Percentiles rank a stretch among this genome's conserved stretches.
Conservation (phyloP, 2,797 vertebrate species). For the Moxostoma hubbsi region DNA sequence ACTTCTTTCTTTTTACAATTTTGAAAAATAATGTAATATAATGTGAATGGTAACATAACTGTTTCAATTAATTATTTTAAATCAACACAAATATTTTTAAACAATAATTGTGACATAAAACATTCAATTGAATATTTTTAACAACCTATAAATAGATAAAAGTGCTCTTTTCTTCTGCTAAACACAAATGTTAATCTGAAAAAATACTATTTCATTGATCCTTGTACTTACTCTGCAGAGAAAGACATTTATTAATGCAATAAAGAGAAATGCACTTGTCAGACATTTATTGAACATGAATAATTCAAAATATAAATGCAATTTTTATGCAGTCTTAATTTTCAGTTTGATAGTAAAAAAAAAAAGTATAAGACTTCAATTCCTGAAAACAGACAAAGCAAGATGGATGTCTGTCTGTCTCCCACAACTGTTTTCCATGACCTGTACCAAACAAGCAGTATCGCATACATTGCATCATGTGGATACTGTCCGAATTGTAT, state of each 20-base stretch:
- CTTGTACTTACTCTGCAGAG: not conserved
- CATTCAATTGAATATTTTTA: not conserved
- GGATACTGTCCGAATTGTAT: not conserved
- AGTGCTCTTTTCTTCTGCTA: not conserved
- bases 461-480: not conserved
- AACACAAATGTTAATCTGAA: not conserved
- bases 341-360: constrained; percentile 77
- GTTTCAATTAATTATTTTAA: not conserved
- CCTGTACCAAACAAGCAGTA: constrained; percentile 1
- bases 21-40: too few species aligned
- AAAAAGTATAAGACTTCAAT: constrained; percentile 35
- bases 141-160: too few species aligned
- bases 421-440: constrained; percentile 28
- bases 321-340: constrained; percentile 77
- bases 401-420: constrained; percentile 25
- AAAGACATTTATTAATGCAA: not conserved
- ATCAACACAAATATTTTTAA: not conserved
- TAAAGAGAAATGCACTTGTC: too few species aligned
- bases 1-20: too few species aligned
- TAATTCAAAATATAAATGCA: constrained; percentile 51
- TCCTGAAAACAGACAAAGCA: constrained; percentile 11
- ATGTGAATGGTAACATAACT: too few species aligned
- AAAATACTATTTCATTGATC: not conserved
- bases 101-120: not conserved
- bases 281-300: constrained; percentile 68